Percentiles rank a stretch among this genome's conserved stretches.
Conservation (phyloP, 2,888 invertebrate genomes). For the Eupithecia subfuscata region DNA sequence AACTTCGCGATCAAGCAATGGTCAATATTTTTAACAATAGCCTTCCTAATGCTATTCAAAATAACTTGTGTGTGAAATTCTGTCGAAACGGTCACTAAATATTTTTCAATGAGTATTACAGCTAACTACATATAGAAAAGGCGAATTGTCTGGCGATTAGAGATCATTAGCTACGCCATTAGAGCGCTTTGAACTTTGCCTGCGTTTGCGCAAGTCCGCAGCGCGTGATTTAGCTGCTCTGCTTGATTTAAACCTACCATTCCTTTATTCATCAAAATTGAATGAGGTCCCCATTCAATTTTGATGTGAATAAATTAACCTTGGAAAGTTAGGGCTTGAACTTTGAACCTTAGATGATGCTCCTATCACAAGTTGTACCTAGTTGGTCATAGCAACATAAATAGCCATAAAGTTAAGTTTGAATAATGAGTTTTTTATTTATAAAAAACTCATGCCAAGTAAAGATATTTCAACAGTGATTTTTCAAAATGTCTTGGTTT, state of each 20-base stretch:
- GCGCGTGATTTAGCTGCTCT: neutral
- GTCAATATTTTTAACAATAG: neutral
- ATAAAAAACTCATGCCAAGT: too few relatives aligned
- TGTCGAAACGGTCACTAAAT: neutral
- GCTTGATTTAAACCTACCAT: conserved; percentile 4
- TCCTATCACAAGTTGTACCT: neutral
- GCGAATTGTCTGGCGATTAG: conserved; percentile 26
- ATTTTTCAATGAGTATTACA: neutral
- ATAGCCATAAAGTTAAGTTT: neutral
- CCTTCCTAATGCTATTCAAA: neutral
- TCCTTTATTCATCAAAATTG: conserved; percentile 10
- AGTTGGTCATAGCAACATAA: neutral
- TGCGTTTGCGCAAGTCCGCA: conserved; percentile 26
- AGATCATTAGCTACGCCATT: conserved; percentile 23
- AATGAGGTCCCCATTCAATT: conserved; percentile 1
- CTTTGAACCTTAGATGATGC: neutral
- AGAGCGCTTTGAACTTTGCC: conserved; percentile 31
- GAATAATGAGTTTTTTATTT: too few relatives aligned
- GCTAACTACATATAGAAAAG: conserved; percentile 18
- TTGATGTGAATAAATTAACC: conserved; percentile 2
- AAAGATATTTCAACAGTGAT: too few relatives aligned
- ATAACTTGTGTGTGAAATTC: neutral
- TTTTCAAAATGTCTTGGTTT: neutral
- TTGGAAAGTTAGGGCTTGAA: conserved; percentile 8
- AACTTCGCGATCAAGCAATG: neutral